Percentiles rank a stretch among this genome's conserved stretches.
These are phyloP conservation scores for Petroica traversi DNA, from an alignment of 2,113 vertebrate genomes.

Conservation along the genomic window DNA sequence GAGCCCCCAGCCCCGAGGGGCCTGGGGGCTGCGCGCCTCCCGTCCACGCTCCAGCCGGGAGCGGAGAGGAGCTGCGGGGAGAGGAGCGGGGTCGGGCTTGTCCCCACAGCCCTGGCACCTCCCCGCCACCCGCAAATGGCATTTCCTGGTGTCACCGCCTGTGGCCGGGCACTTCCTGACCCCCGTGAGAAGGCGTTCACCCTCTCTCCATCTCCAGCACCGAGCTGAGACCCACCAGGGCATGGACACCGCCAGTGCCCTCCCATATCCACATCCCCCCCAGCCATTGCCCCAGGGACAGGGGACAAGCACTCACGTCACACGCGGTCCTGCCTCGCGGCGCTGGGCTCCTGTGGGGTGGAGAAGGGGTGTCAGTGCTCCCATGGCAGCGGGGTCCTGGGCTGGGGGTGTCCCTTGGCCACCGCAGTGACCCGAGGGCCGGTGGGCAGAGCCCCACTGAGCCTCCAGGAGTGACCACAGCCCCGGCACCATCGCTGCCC, in stretches of 20 bases:
- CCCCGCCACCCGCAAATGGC: rapidly evolving
- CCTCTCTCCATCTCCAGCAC: not conserved
- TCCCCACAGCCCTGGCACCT: rapidly evolving
- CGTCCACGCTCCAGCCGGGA: not conserved
- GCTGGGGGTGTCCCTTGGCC: rapidly evolving
- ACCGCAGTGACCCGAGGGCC: not conserved
- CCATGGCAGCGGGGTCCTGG: rapidly evolving
- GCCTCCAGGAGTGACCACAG: not conserved
- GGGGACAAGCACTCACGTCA: conserved; percentile 45
- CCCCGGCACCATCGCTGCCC: not conserved
- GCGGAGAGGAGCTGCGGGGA: conserved; percentile 4
- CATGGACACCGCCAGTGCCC: not conserved
- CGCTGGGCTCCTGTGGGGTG: conserved; percentile 18
- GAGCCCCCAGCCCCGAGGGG: not conserved
- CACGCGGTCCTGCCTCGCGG: not conserved
- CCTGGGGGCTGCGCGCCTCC: not conserved
- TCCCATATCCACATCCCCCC: not conserved
- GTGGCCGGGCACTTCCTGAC: rapidly evolving
- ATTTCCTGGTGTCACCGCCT: not conserved
- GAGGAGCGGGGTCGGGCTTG: not conserved
- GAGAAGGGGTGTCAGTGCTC: not conserved
- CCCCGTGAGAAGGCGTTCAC: not conserved
- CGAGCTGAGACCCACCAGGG: not conserved
- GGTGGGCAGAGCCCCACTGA: not conserved
- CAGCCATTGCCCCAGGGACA: not conserved